Percentiles rank a stretch among this genome's conserved stretches.
Evolutionary conservation across 1,140 invertebrate genomes (phyloP).

Genomic region (Heterodera carotae): DNA sequence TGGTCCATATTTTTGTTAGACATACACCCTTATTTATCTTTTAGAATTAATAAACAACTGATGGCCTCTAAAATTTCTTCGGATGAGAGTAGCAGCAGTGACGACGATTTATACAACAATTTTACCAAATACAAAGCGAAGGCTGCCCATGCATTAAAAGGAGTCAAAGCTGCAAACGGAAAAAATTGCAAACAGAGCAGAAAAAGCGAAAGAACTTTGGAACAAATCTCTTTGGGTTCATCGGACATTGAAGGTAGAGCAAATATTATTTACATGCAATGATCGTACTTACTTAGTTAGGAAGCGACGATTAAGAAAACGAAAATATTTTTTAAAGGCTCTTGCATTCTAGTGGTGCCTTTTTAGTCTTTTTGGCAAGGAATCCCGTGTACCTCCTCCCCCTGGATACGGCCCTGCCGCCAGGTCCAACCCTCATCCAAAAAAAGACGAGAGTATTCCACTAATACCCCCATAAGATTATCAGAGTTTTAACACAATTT

Average conservation of each 20-base stretch:
- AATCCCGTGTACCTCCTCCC: no score
- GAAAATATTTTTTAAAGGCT: background rate
- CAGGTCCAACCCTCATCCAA: no score
- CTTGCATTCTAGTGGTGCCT: no score
- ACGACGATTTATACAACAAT: conserved; percentile 31
- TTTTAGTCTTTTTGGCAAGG: no score
- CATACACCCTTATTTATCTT: no score
- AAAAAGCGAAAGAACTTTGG: background rate
- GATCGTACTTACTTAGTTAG: no score
- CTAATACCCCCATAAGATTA: no score
- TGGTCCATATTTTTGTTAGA: no score
- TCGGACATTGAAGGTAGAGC: background rate
- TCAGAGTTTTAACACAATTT: no score
- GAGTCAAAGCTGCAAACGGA: background rate
- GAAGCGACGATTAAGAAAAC: conserved; percentile 4
- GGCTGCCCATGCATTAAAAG: conserved; percentile 6
- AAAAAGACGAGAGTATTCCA: no score
- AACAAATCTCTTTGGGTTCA: background rate
- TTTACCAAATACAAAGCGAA: conserved; percentile 31
- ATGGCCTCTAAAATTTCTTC: background rate
- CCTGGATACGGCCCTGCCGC: no score
- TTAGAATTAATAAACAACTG: background rate
- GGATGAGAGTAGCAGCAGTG: conserved; percentile 19
- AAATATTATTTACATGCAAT: background rate
- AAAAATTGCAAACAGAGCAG: background rate